Evolutionary conservation across 2,888 invertebrate species (phyloP).

Genomic region (Caenorhabditis becei): DNA sequence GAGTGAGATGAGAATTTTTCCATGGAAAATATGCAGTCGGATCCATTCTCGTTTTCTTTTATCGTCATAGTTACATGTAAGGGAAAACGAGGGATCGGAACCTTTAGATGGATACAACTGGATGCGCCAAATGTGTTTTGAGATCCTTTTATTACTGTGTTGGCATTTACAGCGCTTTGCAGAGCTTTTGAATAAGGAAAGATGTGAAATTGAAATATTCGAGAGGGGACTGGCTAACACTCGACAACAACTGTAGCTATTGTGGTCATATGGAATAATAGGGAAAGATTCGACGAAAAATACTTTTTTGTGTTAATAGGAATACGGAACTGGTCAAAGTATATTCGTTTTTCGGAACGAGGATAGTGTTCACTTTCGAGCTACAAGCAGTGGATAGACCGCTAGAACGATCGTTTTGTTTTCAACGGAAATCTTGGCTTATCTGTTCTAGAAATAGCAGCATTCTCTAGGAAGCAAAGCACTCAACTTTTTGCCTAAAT

Average conservation of each 20-base stretch:
- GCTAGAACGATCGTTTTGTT: no score
- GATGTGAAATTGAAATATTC: background rate
- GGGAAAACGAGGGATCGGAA: background rate
- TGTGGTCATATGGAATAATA: background rate
- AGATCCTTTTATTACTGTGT: background rate
- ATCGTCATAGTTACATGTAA: constrained; percentile 47
- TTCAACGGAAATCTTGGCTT: no score
- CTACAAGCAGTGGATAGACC: no score
- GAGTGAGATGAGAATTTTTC: constrained; percentile 6
- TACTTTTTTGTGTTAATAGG: background rate
- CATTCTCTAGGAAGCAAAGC: no score
- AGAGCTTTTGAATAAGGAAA: background rate
- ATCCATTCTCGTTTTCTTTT: constrained; percentile 1
- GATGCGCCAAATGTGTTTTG: background rate
- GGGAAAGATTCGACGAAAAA: background rate
- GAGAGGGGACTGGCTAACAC: background rate
- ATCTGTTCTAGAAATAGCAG: no score
- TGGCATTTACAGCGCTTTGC: background rate
- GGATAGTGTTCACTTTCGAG: no score
- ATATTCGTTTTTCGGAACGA: no score
- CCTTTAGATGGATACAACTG: background rate
- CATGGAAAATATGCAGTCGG: constrained; percentile 15
- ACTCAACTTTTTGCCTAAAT: no score
- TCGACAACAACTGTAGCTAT: constrained; percentile 1
- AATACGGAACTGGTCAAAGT: background rate